Conservation (phyloP, 2,888 invertebrate species). For the Beris chalybata region DNA sequence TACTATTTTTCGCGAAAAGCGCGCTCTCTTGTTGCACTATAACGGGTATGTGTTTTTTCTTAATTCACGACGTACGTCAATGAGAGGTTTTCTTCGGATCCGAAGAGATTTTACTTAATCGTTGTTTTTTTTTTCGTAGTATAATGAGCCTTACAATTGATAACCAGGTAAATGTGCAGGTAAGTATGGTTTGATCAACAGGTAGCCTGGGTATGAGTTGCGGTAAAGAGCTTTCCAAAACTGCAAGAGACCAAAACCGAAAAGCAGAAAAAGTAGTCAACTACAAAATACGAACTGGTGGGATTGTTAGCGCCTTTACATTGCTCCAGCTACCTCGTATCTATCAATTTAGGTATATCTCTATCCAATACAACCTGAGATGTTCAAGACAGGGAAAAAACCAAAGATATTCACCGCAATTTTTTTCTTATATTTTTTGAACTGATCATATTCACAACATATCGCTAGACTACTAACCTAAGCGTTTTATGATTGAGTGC, state of each 20-base stretch:
- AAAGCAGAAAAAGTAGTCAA: constrained; percentile 14
- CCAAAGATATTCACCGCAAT: constrained; percentile 7
- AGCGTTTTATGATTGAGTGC: constrained; percentile 4
- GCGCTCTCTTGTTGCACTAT: constrained; percentile 24
- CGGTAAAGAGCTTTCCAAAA: constrained; percentile 22
- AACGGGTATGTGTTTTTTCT: too few species aligned
- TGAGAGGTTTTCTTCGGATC: constrained; percentile 2
- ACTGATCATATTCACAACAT: not conserved
- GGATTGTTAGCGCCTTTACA: constrained; percentile 28
- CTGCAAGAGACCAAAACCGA: constrained; percentile 22
- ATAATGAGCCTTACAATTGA: constrained; percentile 21
- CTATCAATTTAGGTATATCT: constrained; percentile 22
- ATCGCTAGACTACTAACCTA: constrained; percentile 7
- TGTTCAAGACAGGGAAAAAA: not conserved
- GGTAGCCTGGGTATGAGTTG: constrained; percentile 30
- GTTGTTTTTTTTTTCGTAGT: not conserved
- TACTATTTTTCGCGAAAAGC: constrained; percentile 22
- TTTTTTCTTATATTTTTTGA: constrained; percentile 1
- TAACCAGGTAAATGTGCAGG: constrained; percentile 28
- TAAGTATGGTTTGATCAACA: constrained; percentile 29
- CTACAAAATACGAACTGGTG: constrained; percentile 21
- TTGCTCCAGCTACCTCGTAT: constrained; percentile 19
- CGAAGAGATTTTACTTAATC: too few species aligned
- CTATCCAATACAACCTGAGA: constrained; percentile 14
- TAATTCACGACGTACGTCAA: not conserved